Evolutionary conservation across 2,113 vertebrate species (phyloP).

Genomic region (Anser brachyrhynchus): DNA sequence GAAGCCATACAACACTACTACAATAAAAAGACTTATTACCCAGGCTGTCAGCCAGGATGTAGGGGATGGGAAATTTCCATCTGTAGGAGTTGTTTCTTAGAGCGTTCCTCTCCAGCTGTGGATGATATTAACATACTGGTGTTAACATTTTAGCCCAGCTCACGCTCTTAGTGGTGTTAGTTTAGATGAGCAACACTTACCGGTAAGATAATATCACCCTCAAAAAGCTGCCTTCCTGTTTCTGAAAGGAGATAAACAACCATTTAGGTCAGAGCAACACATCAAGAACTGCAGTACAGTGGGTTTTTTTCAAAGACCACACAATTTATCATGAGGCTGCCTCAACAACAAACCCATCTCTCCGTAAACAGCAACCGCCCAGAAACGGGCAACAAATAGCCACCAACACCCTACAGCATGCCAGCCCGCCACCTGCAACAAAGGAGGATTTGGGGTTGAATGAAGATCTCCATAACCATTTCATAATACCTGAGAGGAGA

Average conservation of each 20-base stretch:
- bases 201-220: slow-evolving; percentile 78
- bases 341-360: background rate
- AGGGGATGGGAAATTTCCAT: slow-evolving; percentile 84
- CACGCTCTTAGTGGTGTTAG: background rate
- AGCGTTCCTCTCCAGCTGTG: slow-evolving; percentile 76
- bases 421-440: rapidly evolving
- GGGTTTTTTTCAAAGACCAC: background rate
- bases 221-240: slow-evolving; percentile 74
- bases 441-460: background rate
- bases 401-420: background rate
- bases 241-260: slow-evolving; percentile 51
- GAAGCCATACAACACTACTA: background rate
- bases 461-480: background rate
- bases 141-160: background rate
- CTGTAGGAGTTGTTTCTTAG: slow-evolving; percentile 70
- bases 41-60: slow-evolving; percentile 81
- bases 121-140: background rate
- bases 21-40: slow-evolving; percentile 58
- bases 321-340: no score
- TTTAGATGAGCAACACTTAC: slow-evolving; percentile 34
- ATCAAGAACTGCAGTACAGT: background rate
- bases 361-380: background rate
- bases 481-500: background rate
- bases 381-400: background rate
- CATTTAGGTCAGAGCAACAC: background rate